Evolutionary conservation across 2,888 invertebrate species (phyloP).

Genomic region (Hesperia comma): DNA sequence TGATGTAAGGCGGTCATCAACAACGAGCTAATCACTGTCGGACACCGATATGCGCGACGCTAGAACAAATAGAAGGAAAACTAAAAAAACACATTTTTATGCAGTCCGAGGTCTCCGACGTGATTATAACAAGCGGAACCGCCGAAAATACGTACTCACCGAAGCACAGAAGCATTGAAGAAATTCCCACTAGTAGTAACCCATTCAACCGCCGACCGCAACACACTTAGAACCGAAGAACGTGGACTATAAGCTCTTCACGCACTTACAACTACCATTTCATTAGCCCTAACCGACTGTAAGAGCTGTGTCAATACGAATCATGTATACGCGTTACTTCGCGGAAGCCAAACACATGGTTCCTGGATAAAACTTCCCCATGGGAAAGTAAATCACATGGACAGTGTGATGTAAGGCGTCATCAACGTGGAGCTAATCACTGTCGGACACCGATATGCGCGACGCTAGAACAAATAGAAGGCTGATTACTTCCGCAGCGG

Average conservation of each 20-base stretch:
- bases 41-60: conserved; percentile 17
- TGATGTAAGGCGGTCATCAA: conserved; percentile 19
- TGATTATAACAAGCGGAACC: too few species aligned
- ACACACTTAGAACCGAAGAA: too few species aligned
- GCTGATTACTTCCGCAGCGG: conserved; percentile 24
- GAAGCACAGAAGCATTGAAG: too few species aligned
- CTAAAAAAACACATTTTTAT: too few species aligned
- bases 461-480: conserved; percentile 19
- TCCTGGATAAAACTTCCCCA: background rate
- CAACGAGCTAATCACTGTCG: conserved; percentile 9
- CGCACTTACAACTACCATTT: too few species aligned
- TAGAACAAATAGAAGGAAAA: conserved; percentile 17
- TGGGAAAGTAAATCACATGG: conserved; percentile 1
- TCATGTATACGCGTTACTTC: background rate
- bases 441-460: conserved; percentile 10
- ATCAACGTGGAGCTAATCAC: conserved; percentile 19
- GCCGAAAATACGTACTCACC: too few species aligned
- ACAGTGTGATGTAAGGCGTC: conserved; percentile 8
- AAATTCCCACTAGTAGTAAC: too few species aligned
- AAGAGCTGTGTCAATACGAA: too few species aligned
- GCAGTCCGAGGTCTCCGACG: too few species aligned
- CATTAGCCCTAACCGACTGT: too few species aligned
- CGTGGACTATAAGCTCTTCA: too few species aligned
- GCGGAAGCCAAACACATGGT: background rate
- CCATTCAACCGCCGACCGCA: too few species aligned